Evolutionary conservation across 1,140 invertebrate species (phyloP), one percentile per base, ranked within the genome.

Genomic region (Aradophagus sp.): DNA sequence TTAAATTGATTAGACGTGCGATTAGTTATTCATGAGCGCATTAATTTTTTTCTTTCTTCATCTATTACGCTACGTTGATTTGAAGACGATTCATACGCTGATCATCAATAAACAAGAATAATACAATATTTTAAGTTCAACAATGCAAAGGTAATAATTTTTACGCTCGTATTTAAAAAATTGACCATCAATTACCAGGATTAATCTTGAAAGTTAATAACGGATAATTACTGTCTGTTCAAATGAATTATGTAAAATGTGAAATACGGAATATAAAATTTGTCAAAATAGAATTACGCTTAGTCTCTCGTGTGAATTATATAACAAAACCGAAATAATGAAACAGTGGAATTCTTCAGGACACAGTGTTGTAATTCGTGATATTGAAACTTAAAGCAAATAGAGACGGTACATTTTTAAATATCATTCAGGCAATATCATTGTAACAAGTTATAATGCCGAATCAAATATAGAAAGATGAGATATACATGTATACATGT

Each of bases 361-460:
- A 52, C 19, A 26, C 11, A 17, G 47, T 52, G 27, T 44, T 52
- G 47, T 44, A 62, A 62, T 41, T 41, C 36, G 16, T 62, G 47
- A 20, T 44, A 62, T 52, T 62, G 47, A 62, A 52, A 62, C 44
- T 48, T 48, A 38, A 41, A 17, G n/a, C n/a, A 20, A 42, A 42
- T 16, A 35, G 19, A 20, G 17, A 15, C 13, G 17, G 35, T 35
- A 61, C 41, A 61, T 61, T 34, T 62, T 17, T 41, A 42, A 23
- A 26, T 8, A 10, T 48, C 35, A 59, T 48, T 39, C 42, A 31
- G 38, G 19, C 13, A 45, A 58, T n/a, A n/a, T 19, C 29, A 16
- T 35, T 20, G 23, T 17, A 55, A 34, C 20, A 17, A 6, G 4
- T 36, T 26, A 19, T 42, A 20, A 20, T 34, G 17, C 15, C 16